These are phyloP conservation scores for Drosophila busckii DNA, from an alignment of 1,140 invertebrate genomes.

Conservation along the genomic window DNA sequence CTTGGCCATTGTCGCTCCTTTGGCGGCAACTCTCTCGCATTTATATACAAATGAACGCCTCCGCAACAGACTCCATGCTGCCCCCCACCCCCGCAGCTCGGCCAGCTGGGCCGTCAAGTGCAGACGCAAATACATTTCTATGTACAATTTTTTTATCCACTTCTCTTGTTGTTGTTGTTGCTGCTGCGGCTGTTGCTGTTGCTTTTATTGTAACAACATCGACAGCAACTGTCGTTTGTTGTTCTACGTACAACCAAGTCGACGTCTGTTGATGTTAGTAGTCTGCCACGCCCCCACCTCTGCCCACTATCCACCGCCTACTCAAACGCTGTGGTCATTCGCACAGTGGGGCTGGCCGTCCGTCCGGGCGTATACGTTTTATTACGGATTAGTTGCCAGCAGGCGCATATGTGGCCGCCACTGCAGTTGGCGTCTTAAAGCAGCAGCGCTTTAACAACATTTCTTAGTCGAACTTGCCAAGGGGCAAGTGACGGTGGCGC, in stretches of 20 bases:
- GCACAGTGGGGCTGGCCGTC: not conserved
- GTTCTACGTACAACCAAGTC: constrained; percentile 52
- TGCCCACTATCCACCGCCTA: constrained; percentile 23
- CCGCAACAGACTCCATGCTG: constrained; percentile 27
- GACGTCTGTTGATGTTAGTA: constrained; percentile 26
- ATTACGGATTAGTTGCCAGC: constrained; percentile 40
- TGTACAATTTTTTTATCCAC: constrained; percentile 24
- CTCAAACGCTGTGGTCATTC: constrained; percentile 3
- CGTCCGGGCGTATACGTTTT: constrained; percentile 10
- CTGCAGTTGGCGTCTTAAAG: constrained; percentile 6
- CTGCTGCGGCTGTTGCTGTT: too few species aligned
- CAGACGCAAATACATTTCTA: constrained; percentile 67
- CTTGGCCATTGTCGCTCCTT: constrained; percentile 71
- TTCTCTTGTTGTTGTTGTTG: constrained; percentile 20
- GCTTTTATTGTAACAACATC: constrained; percentile 55
- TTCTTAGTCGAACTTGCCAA: too few species aligned
- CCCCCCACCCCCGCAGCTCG: constrained; percentile 21
- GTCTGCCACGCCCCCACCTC: constrained; percentile 19
- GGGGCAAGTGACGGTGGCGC: not conserved
- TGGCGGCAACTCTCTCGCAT: constrained; percentile 39
- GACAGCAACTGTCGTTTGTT: constrained; percentile 56
- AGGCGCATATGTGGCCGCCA: constrained; percentile 37
- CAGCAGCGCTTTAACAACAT: not conserved
- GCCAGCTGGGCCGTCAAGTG: constrained; percentile 58
- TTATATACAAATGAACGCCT: constrained; percentile 77